Conservation (phyloP, 2,113 vertebrate genomes). For the Opisthocomus hoazin region DNA sequence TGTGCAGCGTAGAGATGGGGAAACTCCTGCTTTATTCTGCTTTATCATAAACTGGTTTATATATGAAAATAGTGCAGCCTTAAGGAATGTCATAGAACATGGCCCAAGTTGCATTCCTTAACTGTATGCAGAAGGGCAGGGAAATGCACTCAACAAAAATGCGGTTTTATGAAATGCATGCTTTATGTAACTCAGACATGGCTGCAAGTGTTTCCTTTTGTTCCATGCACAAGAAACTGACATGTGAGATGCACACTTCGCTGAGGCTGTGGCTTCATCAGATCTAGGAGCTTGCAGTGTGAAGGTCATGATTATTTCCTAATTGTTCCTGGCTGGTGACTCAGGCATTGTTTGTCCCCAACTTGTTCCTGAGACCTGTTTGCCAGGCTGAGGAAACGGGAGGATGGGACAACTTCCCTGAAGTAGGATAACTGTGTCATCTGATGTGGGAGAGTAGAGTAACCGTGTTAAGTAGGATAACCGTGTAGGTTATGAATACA, state of each 20-base stretch:
- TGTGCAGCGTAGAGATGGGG: background rate
- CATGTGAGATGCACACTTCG: background rate
- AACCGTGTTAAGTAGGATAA: too few species aligned
- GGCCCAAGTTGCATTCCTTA: background rate
- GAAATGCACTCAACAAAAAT: rapidly evolving
- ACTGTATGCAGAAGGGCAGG: background rate
- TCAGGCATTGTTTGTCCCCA: background rate
- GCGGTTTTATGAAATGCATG: background rate
- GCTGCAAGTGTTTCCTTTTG: background rate
- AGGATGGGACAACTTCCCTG: background rate
- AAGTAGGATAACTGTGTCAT: background rate
- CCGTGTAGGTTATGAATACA: background rate
- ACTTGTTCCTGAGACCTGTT: background rate
- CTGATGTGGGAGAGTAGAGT: background rate
- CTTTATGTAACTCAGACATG: background rate
- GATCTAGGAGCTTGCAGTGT: background rate
- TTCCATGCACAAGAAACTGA: too few species aligned
- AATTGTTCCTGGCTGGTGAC: background rate
- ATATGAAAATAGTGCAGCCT: background rate
- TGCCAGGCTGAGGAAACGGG: background rate
- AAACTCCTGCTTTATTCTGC: background rate
- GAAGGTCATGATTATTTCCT: background rate
- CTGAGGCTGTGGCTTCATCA: background rate
- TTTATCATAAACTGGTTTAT: background rate
- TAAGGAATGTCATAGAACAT: background rate